Evolutionary conservation across 2,113 vertebrate species (phyloP), one percentile per base, ranked within the genome.

Genomic region (Halichoeres trimaculatus): DNA sequence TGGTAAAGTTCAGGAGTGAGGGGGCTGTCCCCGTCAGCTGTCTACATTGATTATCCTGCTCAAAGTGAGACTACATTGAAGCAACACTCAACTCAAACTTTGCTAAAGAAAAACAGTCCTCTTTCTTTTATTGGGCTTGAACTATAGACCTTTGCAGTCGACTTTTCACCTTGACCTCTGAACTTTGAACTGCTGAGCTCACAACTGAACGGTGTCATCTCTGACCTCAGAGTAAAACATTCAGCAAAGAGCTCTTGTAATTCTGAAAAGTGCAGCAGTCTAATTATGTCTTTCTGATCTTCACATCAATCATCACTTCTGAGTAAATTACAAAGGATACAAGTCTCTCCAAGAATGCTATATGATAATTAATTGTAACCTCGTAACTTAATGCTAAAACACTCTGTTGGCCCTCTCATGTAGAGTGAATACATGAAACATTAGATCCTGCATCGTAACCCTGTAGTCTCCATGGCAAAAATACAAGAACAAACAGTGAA

Each of bases 61-160:
- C 38, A 23, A 45, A 45, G 17, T 55, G 8, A 48, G 10, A n/a
- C 30, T 61, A 61, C 9, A 50, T 78, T 34, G 16, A 75, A 72
- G 17, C 8, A 60, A 41, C 11, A 45, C 30, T 23, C 19, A 20
- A 74, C 57, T 72, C 26, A 70, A 34, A 74, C 35, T 51, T 43
- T 41, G 20, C 23, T 9, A 43, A 41, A 55, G 40, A 69, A 40
- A 55, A 22, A 59, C 58, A 30, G 17, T 17, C 9, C 34, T 72
- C n/a, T 38, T 54, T 24, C 57, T 45, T 48, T 70, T 26, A 61
- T 71, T 87, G 68, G 47, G 72, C 63, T 68, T 65, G 64, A 83
- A 74, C 71, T 52, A 4, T 11, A 61, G 55, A 47, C 62, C 75
- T 85, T 51, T 66, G 38, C 17, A 26, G 35, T 3, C 76, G 60